Evolutionary conservation across 1,140 invertebrate genomes (phyloP).

Genomic region (Drosophila quadrilineata): DNA sequence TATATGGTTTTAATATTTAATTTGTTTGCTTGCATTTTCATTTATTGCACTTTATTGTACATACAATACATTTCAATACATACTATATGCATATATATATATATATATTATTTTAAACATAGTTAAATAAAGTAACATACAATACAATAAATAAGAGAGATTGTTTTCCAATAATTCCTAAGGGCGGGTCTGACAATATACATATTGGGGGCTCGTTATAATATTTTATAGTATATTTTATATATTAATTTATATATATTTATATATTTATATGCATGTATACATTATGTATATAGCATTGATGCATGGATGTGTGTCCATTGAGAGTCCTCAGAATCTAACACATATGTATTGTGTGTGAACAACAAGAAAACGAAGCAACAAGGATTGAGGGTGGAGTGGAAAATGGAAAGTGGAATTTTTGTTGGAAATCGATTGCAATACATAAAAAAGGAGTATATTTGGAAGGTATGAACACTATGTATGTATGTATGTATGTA

Average conservation of each 20-base stretch:
- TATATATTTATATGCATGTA: slow-evolving; percentile 10
- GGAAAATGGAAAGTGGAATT: no score
- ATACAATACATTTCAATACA: slow-evolving; percentile 41
- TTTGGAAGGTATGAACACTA: not conserved
- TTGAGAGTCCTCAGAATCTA: slow-evolving; percentile 36
- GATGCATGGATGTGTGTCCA: slow-evolving; percentile 17
- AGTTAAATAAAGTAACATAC: slow-evolving; percentile 63
- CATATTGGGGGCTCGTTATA: slow-evolving; percentile 39
- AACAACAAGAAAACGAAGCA: no score
- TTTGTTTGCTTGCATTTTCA: no score
- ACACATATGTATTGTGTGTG: not conserved
- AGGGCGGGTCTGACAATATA: slow-evolving; percentile 62
- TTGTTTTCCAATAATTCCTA: slow-evolving; percentile 37
- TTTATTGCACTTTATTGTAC: slow-evolving; percentile 61
- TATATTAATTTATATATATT: slow-evolving; percentile 16
- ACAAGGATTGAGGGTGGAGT: no score
- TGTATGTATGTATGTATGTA: slow-evolving; percentile 25
- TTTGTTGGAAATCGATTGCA: no score
- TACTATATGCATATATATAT: slow-evolving; percentile 38
- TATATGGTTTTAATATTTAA: no score
- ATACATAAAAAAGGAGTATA: no score
- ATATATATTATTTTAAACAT: slow-evolving; percentile 58
- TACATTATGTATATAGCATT: slow-evolving; percentile 35
- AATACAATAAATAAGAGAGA: slow-evolving; percentile 50
- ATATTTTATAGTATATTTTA: not conserved